These are phyloP conservation scores for Tragulus kanchil DNA, from an alignment of 2,113 vertebrate species.

Conservation along the genomic window DNA sequence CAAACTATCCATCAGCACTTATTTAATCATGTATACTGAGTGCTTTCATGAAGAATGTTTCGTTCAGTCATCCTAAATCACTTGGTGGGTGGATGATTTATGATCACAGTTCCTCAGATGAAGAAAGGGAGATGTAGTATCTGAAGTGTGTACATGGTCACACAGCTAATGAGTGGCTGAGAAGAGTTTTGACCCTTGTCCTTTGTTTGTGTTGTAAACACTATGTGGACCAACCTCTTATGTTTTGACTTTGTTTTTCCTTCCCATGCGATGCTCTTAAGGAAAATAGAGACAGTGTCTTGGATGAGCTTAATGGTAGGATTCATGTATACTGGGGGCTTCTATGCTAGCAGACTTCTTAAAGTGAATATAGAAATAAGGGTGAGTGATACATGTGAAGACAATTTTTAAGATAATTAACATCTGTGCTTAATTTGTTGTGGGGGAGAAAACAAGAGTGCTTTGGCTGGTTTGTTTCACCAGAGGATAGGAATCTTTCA, in stretches of 20 bases:
- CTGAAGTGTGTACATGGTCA: not conserved
- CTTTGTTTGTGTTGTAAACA: slow-evolving; percentile 24
- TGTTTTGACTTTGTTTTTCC: slow-evolving; percentile 19
- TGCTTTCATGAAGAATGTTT: not conserved
- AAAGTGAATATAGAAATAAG: not conserved
- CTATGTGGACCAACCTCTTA: not conserved
- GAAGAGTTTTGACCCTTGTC: not conserved
- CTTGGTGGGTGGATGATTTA: not conserved
- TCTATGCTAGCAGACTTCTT: not conserved
- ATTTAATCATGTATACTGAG: not conserved
- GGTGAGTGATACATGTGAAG: not conserved
- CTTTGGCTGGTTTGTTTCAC: not conserved
- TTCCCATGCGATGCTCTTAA: not conserved
- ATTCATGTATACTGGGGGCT: not conserved
- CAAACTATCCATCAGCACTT: not conserved
- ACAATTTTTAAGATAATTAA: not conserved
- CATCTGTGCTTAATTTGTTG: not conserved
- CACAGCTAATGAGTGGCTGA: not conserved
- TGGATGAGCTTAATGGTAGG: not conserved
- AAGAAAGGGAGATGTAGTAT: not conserved
- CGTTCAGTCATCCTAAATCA: not conserved
- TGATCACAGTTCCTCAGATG: not conserved
- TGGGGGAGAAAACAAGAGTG: not conserved
- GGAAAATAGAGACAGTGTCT: not conserved
- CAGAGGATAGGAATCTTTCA: not conserved